A percentile compares a stretch with the other conserved stretches of the same genome.
Evolutionary conservation across 2,797 vertebrate genomes (phyloP).

Genomic region (Moxostoma hubbsi): DNA sequence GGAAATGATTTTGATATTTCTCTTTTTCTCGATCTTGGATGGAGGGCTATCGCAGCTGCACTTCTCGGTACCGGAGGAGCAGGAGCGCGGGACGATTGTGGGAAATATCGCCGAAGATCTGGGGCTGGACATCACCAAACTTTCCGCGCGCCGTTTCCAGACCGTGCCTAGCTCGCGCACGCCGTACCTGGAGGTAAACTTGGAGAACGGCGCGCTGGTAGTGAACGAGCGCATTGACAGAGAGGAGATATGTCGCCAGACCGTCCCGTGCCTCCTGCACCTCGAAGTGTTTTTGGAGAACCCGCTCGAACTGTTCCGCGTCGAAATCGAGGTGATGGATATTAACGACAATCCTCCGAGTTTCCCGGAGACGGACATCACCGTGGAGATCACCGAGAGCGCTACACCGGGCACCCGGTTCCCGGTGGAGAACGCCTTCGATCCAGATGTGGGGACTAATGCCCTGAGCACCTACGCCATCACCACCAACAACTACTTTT

Average conservation of each 20-base stretch:
- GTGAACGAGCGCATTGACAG: slow-evolving; percentile 96
- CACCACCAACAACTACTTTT: slow-evolving; percentile 94
- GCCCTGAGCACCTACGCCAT: slow-evolving; percentile 94
- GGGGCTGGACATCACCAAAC: slow-evolving; percentile 98
- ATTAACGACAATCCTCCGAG: slow-evolving; percentile 95
- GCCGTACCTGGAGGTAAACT: slow-evolving; percentile 93
- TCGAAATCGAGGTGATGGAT: slow-evolving; percentile 97
- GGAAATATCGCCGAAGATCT: slow-evolving; percentile 98
- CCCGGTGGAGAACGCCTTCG: slow-evolving; percentile 96
- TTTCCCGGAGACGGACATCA: slow-evolving; percentile 93
- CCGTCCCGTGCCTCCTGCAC: slow-evolving; percentile 89
- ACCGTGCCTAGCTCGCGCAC: slow-evolving; percentile 93
- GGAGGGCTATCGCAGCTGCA: slow-evolving; percentile 90
- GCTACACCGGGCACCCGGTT: slow-evolving; percentile 97
- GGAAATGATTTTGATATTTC: slow-evolving; percentile 91
- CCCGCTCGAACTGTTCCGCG: slow-evolving; percentile 94
- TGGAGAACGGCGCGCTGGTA: slow-evolving; percentile 93
- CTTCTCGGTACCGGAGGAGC: slow-evolving; percentile 95
- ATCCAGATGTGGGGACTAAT: slow-evolving; percentile 97
- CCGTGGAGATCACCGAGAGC: slow-evolving; percentile 97
- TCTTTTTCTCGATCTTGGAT: slow-evolving; percentile 87
- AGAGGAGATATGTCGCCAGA: slow-evolving; percentile 94
- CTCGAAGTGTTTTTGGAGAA: slow-evolving; percentile 97
- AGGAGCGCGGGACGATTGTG: slow-evolving; percentile 95
- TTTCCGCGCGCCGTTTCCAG: slow-evolving; percentile 95